A percentile compares a stretch with the other conserved stretches of the same genome.
These are phyloP conservation scores for Noctilio leporinus DNA, from an alignment of 2,113 vertebrate genomes.

Conservation along the genomic window DNA sequence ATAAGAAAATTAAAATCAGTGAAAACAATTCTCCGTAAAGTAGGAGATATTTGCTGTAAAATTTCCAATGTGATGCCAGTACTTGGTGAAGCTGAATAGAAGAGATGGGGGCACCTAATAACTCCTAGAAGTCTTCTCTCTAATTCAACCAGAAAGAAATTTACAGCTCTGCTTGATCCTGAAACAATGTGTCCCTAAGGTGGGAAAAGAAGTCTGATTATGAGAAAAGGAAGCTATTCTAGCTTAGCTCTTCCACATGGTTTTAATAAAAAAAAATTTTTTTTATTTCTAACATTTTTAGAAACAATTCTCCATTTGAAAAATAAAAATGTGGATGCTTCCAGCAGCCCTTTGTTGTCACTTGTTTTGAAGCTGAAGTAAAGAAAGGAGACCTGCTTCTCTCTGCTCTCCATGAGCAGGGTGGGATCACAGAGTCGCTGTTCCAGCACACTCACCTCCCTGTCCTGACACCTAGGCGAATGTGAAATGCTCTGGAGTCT, in stretches of 20 bases:
- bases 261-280: conserved; percentile 11
- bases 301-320: background rate
- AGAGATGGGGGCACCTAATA: background rate
- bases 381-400: background rate
- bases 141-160: background rate
- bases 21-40: background rate
- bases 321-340: background rate
- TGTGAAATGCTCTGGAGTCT: background rate
- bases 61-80: background rate
- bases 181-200: background rate
- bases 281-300: background rate
- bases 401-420: background rate
- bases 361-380: background rate
- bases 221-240: background rate
- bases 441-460: background rate
- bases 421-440: background rate
- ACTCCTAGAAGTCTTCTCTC: background rate
- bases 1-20: background rate
- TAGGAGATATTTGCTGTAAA: background rate
- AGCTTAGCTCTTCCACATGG: background rate
- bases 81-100: background rate
- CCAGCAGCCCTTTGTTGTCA: background rate
- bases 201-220: background rate
- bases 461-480: background rate
- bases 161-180: background rate